Base-by-base conservation (phyloP, 2,888 invertebrate species). In the Fragum fragum region DNA sequence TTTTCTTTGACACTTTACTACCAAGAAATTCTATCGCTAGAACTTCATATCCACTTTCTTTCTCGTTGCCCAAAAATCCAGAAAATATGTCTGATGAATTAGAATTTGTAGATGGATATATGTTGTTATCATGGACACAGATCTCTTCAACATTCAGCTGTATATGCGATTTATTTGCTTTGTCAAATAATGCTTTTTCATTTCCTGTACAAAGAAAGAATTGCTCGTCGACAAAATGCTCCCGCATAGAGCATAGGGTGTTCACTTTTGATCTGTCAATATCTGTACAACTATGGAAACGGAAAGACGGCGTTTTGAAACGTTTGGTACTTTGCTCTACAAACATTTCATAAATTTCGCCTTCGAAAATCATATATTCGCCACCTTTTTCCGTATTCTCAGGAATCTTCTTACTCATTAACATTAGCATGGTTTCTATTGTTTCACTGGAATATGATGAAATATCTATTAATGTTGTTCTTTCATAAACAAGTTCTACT, bases 381-480 rank as follows among this genome's bases (percentile, higher is more conserved):
- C 52, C 28, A 5, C 53, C 29, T 11, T 21, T 7, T 70, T 16
- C n/a, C 7, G 16, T 53, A 1, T 53, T 53, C 18, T 9, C n/a
- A 18, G 14, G 16, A 0, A 16, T 6, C 18, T 42, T 1, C 3
- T 11, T 72, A n/a, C 11, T 11, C 42, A 53, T 18, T 32, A 72
- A 28, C 39, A 16, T 23, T 2, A 57, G 5, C 11, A 72, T 16
- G 7, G 55, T 72, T 26, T 21, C 21, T 6, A 55, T 23, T 36
- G 55, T 57, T 3, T 23, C 16, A 1, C 23, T 16, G 23, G 7
- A 26, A 26, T 11, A 52, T 14, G 66, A 63, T 16, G 59, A 7
- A 39, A 84, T 42, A 42, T 84, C 84, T 36, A 84, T 18, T 16
- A 81, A 21, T 11, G 71, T 71, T 1, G 79, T 21, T 26, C 76